These are phyloP conservation scores for Drosophila yooni DNA, from an alignment of 2,888 invertebrate species.

Conservation along the genomic window DNA sequence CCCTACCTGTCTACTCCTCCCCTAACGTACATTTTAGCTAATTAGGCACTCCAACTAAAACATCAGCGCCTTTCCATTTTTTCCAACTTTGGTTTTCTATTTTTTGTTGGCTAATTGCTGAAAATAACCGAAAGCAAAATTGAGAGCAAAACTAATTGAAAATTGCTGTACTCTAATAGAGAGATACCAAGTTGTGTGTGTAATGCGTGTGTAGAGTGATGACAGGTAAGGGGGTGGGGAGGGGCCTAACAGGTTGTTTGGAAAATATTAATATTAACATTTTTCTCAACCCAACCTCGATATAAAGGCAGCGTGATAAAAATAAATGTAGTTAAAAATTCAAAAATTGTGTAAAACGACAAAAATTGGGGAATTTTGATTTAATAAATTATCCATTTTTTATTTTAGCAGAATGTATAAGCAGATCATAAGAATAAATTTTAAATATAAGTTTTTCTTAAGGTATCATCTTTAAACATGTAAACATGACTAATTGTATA, in stretches of 20 bases:
- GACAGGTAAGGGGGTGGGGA: not conserved
- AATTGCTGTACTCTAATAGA: constrained; percentile 48
- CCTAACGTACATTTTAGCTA: constrained; percentile 40
- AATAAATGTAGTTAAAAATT: not conserved
- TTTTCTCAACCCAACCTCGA: not conserved
- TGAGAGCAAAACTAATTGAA: constrained; percentile 75
- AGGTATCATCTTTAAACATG: not conserved
- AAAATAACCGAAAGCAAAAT: constrained; percentile 62
- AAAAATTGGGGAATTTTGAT: not conserved
- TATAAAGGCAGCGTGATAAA: not conserved
- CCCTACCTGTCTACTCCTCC: not conserved
- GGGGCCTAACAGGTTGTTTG: not conserved
- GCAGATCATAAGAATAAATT: not conserved
- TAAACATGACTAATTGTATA: not conserved
- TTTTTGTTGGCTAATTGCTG: constrained; percentile 60
- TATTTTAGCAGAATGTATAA: not conserved
- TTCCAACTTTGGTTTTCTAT: constrained; percentile 65
- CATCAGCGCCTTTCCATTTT: constrained; percentile 59
- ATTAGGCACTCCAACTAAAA: constrained; percentile 55
- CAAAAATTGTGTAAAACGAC: not conserved
- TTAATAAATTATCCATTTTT: not conserved
- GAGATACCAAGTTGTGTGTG: constrained; percentile 21
- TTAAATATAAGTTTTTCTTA: not conserved
- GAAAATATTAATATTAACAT: not conserved
- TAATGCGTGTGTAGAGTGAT: constrained; percentile 3